Base-by-base conservation (phyloP, 2,113 vertebrate species). In the Vidua chalybeata region DNA sequence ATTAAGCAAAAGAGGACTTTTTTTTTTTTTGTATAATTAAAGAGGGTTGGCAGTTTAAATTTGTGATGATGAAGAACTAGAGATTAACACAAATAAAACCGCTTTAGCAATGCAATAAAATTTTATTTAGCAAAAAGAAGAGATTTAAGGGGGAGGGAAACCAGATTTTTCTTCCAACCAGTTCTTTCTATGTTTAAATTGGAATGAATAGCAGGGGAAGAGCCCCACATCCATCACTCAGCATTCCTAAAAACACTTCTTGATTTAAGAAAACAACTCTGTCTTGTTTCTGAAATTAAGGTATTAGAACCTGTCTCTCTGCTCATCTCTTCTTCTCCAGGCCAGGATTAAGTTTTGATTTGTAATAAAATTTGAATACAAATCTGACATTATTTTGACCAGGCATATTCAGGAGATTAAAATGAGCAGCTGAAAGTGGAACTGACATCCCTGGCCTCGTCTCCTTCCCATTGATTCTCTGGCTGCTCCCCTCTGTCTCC, bases 321-420 rank as follows among this genome's bases (percentile, higher is more conserved):
- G 68, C 80, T 93, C 92, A 81, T 68, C 49, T 90, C 75, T 72
- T 71, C 87, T 89, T 96, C 90, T 92, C 64, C 69, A 91, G 93
- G 90, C 87, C 85, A 77, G 91, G 89, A 95, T 97, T 97, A 96
- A 41, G 20, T 87, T 95, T 85, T 83, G 74, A 91, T 90, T 91
- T 55, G 51, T 45, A 94, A 94, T 85, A 87, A 88, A 85, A 83
- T 94, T 94, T 88, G 90, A 96, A 96, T 93, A 93, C 75, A 94
- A 96, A 93, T 92, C 93, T 92, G 96, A 96, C 92, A 94, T 81
- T 72, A 89, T 95, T 97, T 93, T 93, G 87, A 92, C 90, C 79
- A 72, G 88, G 79, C 10, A 62, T 83, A 63, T 93, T 51, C 55
- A 41, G 74, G 78, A 90, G 85, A 90, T 94, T 93, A 92, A 90